A percentile compares a stretch with the other conserved stretches of the same genome.
Conservation (phyloP, 2,113 vertebrate species). For the Leptobrachium ailaonicum region DNA sequence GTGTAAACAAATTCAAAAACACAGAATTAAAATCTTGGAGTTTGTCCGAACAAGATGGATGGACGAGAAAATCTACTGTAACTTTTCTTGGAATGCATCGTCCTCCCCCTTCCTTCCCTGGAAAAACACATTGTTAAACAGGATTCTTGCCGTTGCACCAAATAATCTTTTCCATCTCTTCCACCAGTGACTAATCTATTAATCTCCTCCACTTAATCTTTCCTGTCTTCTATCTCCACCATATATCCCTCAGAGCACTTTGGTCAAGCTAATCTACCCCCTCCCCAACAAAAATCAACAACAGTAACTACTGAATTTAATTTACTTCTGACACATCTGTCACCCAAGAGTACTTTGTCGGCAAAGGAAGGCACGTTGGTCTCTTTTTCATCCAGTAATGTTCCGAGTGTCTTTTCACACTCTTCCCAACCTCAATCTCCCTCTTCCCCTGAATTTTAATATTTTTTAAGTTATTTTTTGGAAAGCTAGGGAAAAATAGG, state of each 20-base stretch:
- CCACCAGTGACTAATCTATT: slow-evolving; percentile 30
- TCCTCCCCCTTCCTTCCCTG: too few species aligned
- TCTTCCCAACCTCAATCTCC: too few species aligned
- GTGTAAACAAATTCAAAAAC: background rate
- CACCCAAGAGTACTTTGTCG: background rate
- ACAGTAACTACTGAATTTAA: background rate
- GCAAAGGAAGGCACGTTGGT: background rate
- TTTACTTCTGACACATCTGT: background rate
- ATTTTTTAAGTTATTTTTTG: too few species aligned
- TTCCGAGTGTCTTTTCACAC: too few species aligned
- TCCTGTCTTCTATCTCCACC: slow-evolving; percentile 23
- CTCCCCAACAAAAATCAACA: background rate
- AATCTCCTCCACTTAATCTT: slow-evolving; percentile 37
- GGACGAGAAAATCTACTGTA: background rate
- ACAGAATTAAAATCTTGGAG: background rate
- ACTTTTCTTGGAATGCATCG: background rate
- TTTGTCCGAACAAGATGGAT: background rate
- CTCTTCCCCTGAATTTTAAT: too few species aligned
- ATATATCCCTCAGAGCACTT: slow-evolving; percentile 34
- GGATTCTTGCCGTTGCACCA: background rate
- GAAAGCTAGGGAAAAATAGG: too few species aligned
- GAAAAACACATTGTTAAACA: background rate
- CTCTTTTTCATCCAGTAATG: background rate
- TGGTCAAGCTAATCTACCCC: slow-evolving; percentile 9
- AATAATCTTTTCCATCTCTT: slow-evolving; percentile 39